Base-by-base conservation (phyloP, 2,113 vertebrate genomes). In the Uria aalge region DNA sequence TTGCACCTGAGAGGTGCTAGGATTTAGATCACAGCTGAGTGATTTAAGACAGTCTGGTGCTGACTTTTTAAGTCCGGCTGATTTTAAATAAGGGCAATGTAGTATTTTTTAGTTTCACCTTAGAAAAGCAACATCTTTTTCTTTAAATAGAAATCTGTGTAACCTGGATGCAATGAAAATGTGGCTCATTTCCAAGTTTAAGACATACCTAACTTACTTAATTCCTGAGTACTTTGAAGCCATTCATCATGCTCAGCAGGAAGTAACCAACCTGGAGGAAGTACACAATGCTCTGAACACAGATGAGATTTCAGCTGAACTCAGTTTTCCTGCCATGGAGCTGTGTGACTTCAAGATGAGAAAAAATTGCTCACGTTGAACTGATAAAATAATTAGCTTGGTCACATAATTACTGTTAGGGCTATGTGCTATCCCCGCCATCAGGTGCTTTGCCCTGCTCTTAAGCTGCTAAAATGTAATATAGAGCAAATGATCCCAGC, bases 341-440 rank as follows among this genome's bases (percentile, higher is more conserved):
- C 56, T 55, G 41, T 2, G 1, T 90, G 77, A 63, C 43, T 72
- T 67, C n/a, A 85, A 87, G 68, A 87, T 16, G 53, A 82, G 47
- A 85, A 95, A 87, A 82, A 85, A 66, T 13, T 82, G 13, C 36
- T 82, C 19, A 45, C 5, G 1, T 27, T 73, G 38, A 83, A 9
- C 22, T 88, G 50, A 80, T 90, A 79, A 95, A 95, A 80, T 92
- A 91, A 82, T 80, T 94, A 90, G 7, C 53, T 72, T 29, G 34
- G 26, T 73, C 71, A 71, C 21, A 34, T 78, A 88, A 88, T 93
- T 83, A 41, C 30, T 71, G 10, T 63, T 79, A 76, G 21, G 56
- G 11, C 6, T 81, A 30, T 40, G 22, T 87, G 38, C 4, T 91
- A 40, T 82, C 21, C 18, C 6, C 84, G 43, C 27, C 50, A 64